phyloP scores from a whole-genome alignment of 2,113 vertebrate species.

The Cheilinus undulatus region DNA sequence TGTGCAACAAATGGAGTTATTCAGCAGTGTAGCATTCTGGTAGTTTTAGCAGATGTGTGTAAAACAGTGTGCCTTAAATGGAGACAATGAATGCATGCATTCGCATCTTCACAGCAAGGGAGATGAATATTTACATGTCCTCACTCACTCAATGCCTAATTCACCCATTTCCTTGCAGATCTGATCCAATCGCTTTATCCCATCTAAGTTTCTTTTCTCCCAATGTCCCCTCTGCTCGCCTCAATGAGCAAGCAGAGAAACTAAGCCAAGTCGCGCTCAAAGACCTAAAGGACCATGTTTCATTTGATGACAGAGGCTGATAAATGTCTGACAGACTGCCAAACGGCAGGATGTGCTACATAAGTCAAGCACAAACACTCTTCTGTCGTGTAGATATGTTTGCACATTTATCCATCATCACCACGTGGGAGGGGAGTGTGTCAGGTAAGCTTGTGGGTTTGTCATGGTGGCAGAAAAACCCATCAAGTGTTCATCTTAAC shows the following conservation, averaged over 20 bases:
- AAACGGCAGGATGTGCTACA: conserved; percentile 54
- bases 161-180: neutral
- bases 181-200: neutral
- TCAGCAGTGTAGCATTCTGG: neutral
- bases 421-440: conserved; percentile 65
- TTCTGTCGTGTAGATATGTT: conserved; percentile 43
- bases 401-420: conserved; percentile 51
- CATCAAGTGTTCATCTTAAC: conserved; percentile 35
- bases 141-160: conserved; percentile 1
- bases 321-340: conserved; percentile 65
- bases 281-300: conserved; percentile 47
- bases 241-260: conserved; percentile 37
- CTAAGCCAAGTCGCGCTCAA: conserved; percentile 19
- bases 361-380: conserved; percentile 71
- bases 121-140: conserved; percentile 10
- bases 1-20: neutral
- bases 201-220: neutral
- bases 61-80: conserved; percentile 18
- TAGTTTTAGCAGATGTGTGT: conserved; percentile 22
- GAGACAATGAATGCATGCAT: conserved; percentile 5
- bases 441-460: neutral
- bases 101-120: conserved; percentile 3
- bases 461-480: conserved; percentile 20
- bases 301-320: conserved; percentile 60
- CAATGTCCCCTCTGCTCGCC: conserved; percentile 7